A percentile compares a stretch with the other conserved stretches of the same genome.
Conservation (phyloP, 1,140 invertebrate species). For the Episyrphus balteatus region DNA sequence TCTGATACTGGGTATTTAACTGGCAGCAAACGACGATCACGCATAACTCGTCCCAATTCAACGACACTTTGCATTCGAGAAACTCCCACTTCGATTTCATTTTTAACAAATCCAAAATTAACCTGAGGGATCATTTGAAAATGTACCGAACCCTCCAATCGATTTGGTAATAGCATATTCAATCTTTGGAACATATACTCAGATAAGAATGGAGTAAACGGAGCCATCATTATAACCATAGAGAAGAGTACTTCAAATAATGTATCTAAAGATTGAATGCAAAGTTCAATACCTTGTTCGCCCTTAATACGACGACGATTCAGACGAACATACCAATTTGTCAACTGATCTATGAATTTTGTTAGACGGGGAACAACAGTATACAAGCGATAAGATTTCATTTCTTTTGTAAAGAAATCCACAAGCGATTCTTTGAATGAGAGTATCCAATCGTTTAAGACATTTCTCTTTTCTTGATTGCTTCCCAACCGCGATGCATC, state of each 20-base stretch:
- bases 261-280: constrained; percentile 72
- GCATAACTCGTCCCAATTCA: constrained; percentile 81
- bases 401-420: constrained; percentile 81
- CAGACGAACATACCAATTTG: constrained; percentile 98
- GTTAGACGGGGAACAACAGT: constrained; percentile 89
- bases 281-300: constrained; percentile 67
- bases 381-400: constrained; percentile 89
- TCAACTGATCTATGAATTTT: constrained; percentile 94
- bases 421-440: constrained; percentile 92
- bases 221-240: constrained; percentile 88
- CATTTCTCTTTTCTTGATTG: constrained; percentile 47
- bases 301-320: constrained; percentile 90
- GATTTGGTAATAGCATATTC: constrained; percentile 27
- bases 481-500: constrained; percentile 44
- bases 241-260: constrained; percentile 80
- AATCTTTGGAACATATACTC: constrained; percentile 93
- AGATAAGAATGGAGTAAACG: constrained; percentile 94
- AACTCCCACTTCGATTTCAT: constrained; percentile 81
- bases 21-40: constrained; percentile 88
- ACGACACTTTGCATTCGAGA: constrained; percentile 90
- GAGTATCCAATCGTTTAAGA: constrained; percentile 97
- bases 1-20: constrained; percentile 95
- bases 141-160: constrained; percentile 56
- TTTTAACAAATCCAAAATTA: constrained; percentile 63
- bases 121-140: constrained; percentile 78